Conservation (phyloP, 2,113 vertebrate species). For the Megalops atlanticus region DNA sequence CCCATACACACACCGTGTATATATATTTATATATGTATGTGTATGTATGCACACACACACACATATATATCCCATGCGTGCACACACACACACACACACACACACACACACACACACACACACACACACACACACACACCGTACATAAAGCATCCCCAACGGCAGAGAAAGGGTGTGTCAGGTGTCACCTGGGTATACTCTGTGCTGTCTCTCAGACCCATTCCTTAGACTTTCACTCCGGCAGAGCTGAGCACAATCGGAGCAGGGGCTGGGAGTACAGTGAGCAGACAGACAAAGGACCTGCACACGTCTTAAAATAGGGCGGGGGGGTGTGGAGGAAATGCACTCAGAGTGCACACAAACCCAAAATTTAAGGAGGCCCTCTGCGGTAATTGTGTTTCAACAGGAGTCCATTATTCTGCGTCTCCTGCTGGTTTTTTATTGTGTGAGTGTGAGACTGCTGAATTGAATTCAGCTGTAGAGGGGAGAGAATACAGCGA, state of each 20-base stretch:
- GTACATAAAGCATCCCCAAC: too few relatives aligned
- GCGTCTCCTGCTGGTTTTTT: not conserved
- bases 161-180: too few relatives aligned
- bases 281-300: constrained; percentile 40
- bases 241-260: not conserved
- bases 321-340: constrained; percentile 12
- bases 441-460: not conserved
- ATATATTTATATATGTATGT: too few relatives aligned
- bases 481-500: not conserved
- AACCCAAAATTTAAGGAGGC: constrained; percentile 49
- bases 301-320: constrained; percentile 14
- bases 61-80: not conserved
- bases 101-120: not conserved
- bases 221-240: constrained; percentile 8
- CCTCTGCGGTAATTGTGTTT: constrained; percentile 10
- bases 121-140: constrained; percentile 24
- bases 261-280: not conserved
- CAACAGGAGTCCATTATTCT: not conserved
- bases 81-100: not conserved
- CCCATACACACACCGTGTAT: too few relatives aligned
- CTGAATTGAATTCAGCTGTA: not conserved
- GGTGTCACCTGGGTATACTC: too few relatives aligned
- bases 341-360: not conserved
- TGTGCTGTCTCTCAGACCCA: not conserved
- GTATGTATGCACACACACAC: too few relatives aligned